Evolutionary conservation across 2,888 invertebrate species (phyloP).

Genomic region (Eupithecia dodoneata): DNA sequence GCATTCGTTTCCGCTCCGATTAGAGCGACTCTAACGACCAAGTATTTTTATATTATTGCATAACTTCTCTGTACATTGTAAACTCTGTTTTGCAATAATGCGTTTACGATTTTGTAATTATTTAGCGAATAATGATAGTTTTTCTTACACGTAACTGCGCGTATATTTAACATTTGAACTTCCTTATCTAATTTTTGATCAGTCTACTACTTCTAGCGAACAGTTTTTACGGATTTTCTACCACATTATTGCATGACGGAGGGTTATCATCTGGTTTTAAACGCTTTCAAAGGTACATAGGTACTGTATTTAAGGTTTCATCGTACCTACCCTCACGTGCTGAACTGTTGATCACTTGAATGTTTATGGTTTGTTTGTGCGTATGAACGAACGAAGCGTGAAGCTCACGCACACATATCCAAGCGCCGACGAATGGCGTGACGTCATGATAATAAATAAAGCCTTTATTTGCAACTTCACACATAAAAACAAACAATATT

Average conservation of each 20-base stretch:
- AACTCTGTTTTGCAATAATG: constrained; percentile 40
- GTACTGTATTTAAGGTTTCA: constrained; percentile 40
- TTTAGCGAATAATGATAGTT: constrained; percentile 23
- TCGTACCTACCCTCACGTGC: constrained; percentile 20
- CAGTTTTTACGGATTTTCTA: constrained; percentile 30
- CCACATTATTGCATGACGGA: constrained; percentile 34
- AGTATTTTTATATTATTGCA: constrained; percentile 57
- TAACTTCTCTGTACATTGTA: constrained; percentile 28
- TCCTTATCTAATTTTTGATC: constrained; percentile 31
- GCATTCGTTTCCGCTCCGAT: constrained; percentile 41
- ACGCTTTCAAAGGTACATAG: constrained; percentile 49
- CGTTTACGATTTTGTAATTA: constrained; percentile 32
- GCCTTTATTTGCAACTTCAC: too few species aligned
- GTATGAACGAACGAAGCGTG: constrained; percentile 8
- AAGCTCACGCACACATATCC: constrained; percentile 34
- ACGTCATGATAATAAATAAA: not conserved
- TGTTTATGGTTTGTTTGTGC: constrained; percentile 12
- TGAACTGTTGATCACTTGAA: constrained; percentile 17
- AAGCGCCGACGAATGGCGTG: constrained; percentile 11
- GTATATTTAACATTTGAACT: constrained; percentile 16
- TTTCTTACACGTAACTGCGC: constrained; percentile 28
- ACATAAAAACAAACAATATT: too few species aligned
- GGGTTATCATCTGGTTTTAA: constrained; percentile 43
- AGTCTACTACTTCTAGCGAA: constrained; percentile 28
- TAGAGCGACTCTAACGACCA: constrained; percentile 56